Evolutionary conservation across 2,888 invertebrate species (phyloP).

Genomic region (Morpho deidamia): DNA sequence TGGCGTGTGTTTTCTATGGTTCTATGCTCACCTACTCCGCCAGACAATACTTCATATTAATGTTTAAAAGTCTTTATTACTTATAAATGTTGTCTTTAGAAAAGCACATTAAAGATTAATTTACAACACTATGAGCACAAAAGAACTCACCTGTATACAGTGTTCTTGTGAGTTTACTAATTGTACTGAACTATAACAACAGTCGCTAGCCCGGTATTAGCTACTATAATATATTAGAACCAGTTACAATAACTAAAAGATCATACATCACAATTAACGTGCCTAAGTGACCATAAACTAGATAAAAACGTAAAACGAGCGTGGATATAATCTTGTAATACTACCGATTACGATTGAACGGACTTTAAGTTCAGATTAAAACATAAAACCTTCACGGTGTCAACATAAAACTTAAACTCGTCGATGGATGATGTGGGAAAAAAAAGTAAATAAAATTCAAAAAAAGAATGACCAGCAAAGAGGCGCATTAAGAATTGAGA

Average conservation of each 20-base stretch:
- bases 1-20: too few relatives aligned
- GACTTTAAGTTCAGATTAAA: slow-evolving; percentile 70
- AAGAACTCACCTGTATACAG: too few relatives aligned
- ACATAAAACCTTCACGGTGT: slow-evolving; percentile 73
- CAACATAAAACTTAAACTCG: slow-evolving; percentile 72
- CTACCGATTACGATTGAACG: slow-evolving; percentile 49
- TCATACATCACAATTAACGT: slow-evolving; percentile 7
- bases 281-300: slow-evolving; percentile 43
- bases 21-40: too few relatives aligned
- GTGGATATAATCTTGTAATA: slow-evolving; percentile 41
- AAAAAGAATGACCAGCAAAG: slow-evolving; percentile 70
- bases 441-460: slow-evolving; percentile 51
- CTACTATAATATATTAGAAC: background rate
- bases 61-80: too few relatives aligned
- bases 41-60: too few relatives aligned
- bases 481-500: slow-evolving; percentile 78
- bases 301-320: slow-evolving; percentile 46
- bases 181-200: too few relatives aligned
- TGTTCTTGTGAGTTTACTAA: too few relatives aligned
- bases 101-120: too few relatives aligned
- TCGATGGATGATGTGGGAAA: slow-evolving; percentile 59
- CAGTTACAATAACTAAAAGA: slow-evolving; percentile 5
- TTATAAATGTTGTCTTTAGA: too few relatives aligned
- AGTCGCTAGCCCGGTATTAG: background rate
- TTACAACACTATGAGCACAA: too few relatives aligned